Percentiles rank a stretch among this genome's conserved stretches.
These are phyloP conservation scores for Torymus auratus DNA, from an alignment of 2,888 invertebrate species.

Conservation along the genomic window DNA sequence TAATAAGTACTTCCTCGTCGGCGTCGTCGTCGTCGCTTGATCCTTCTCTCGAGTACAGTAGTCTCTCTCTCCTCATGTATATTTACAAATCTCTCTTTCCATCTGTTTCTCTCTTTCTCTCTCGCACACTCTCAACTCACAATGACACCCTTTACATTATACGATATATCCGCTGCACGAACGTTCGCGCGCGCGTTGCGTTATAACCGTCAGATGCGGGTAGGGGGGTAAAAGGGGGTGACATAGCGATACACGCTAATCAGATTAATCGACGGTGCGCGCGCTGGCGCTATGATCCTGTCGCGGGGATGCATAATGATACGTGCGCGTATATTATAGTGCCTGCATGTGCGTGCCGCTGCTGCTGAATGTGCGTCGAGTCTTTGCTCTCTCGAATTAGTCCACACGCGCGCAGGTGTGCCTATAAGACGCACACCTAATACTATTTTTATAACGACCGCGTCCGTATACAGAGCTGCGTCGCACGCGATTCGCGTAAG, in stretches of 20 bases:
- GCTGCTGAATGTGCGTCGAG: too few relatives aligned
- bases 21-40: neutral
- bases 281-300: neutral
- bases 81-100: constrained; percentile 13
- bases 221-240: neutral
- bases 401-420: too few relatives aligned
- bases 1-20: neutral
- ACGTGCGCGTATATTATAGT: too few relatives aligned
- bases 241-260: constrained; percentile 13
- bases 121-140: too few relatives aligned
- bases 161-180: too few relatives aligned
- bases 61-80: neutral
- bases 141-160: too few relatives aligned
- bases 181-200: too few relatives aligned
- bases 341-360: too few relatives aligned
- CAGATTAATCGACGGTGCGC: constrained; percentile 21
- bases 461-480: neutral
- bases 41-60: neutral
- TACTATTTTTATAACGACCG: neutral
- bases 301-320: neutral
- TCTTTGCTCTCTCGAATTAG: too few relatives aligned
- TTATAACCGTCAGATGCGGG: neutral
- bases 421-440: too few relatives aligned
- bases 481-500: neutral
- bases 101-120: too few relatives aligned